Percentiles rank a stretch among this genome's conserved stretches.
Evolutionary conservation across 1,140 invertebrate species (phyloP).

Genomic region (Rhagoletis pomonella): DNA sequence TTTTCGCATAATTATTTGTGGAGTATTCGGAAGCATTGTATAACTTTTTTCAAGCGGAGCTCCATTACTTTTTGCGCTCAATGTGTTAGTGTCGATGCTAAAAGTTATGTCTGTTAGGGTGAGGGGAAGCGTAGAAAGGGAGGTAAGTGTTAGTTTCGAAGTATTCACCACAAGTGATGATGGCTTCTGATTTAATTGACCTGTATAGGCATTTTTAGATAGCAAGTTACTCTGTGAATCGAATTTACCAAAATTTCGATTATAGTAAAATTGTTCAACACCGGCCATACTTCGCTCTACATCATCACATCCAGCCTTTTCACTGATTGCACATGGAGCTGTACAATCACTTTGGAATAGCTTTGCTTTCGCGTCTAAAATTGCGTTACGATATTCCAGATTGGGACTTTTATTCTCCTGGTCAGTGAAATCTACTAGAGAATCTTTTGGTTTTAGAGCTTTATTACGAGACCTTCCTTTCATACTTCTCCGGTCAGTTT

Average conservation of each 20-base stretch:
- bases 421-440: neutral
- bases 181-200: neutral
- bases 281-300: neutral
- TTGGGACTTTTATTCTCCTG: slow-evolving; percentile 43
- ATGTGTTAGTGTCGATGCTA: neutral
- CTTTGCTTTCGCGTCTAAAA: slow-evolving; percentile 56
- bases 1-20: neutral
- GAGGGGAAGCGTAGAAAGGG: neutral
- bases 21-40: neutral
- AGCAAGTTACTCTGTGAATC: slow-evolving; percentile 10
- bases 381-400: slow-evolving; percentile 54
- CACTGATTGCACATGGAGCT: neutral
- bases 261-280: slow-evolving; percentile 27
- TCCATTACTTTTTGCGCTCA: neutral
- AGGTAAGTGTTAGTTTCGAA: neutral
- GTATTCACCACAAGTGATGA: neutral
- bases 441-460: neutral
- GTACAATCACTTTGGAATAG: slow-evolving; percentile 52
- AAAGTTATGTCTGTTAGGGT: neutral
- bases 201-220: neutral
- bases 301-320: neutral
- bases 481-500: neutral
- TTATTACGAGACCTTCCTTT: neutral
- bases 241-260: slow-evolving; percentile 28
- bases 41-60: neutral